Percentiles rank a stretch among this genome's conserved stretches.
Evolutionary conservation across 2,797 vertebrate genomes (phyloP).

Genomic region (Clarias platycephalus): DNA sequence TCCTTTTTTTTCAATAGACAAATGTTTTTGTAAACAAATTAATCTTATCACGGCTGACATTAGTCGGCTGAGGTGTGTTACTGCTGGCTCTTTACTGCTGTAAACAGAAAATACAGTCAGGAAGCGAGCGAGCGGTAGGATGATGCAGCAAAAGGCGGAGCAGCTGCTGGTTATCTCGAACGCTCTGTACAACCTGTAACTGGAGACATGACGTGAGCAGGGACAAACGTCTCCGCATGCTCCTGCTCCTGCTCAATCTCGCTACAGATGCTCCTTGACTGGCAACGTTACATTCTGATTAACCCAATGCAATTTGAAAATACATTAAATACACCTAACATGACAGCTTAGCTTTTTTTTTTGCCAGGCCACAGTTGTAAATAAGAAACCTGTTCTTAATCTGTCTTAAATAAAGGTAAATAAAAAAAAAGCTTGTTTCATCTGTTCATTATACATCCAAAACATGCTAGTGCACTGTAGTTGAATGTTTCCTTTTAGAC

Average conservation of each 20-base stretch:
- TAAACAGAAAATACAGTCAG: conserved; percentile 3
- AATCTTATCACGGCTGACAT: conserved; percentile 7
- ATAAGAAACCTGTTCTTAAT: too few relatives aligned
- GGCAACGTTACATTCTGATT: too few relatives aligned
- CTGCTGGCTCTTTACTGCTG: background rate
- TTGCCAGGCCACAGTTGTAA: too few relatives aligned
- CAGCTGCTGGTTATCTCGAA: background rate
- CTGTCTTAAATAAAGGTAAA: too few relatives aligned
- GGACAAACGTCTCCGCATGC: background rate
- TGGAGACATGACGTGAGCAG: background rate
- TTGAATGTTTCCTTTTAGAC: too few relatives aligned
- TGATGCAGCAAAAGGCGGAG: conserved; percentile 38
- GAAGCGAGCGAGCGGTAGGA: background rate
- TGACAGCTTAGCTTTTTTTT: too few relatives aligned
- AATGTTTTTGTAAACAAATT: background rate
- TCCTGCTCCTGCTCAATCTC: background rate
- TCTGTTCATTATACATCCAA: too few relatives aligned
- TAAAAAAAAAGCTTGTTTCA: too few relatives aligned
- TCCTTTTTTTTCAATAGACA: background rate
- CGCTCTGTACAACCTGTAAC: background rate
- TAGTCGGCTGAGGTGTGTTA: conserved; percentile 17
- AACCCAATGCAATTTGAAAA: too few relatives aligned
- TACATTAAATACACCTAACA: too few relatives aligned
- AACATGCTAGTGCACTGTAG: too few relatives aligned
- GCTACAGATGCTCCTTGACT: background rate